Base-by-base conservation (phyloP, 2,797 vertebrate genomes). In the Halcyon smyrnensis region DNA sequence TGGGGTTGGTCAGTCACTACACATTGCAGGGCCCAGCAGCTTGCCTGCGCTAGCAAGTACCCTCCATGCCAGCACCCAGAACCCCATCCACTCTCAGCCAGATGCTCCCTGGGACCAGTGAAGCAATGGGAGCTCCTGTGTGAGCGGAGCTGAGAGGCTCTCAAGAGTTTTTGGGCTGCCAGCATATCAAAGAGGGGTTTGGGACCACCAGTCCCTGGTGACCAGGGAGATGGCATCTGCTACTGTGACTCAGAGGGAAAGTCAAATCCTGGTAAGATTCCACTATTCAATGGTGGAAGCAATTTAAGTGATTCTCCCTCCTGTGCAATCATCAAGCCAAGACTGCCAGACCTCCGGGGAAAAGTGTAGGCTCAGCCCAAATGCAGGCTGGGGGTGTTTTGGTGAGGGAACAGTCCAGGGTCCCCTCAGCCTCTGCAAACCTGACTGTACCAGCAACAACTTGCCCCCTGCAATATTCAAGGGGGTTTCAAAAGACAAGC, bases 251-350 rank as follows among this genome's bases (percentile, higher is more conserved):
- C 3, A 1, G 63, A 54, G 37, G 12, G 37, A 21, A 82, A 95
- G 67, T 15, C 54, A 89, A 3, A n/a, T 18, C 32, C 59, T 19
- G 43, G 0, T 18, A 68, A 78, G 78, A 28, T 3, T 36, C 46
- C 3, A 0, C 28, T 63, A 0, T 69, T 62, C 37, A 34, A 27
- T 0, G 0, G 17, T 36, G 53, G 56, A 34, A 57, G 86, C 2
- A 60, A 59, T 59, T 59, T 7, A 3, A 56, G 53, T 15, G 43
- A 41, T 51, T 30, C 60, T 87, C 14, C 19, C 46, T 79, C 13
- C 30, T 0, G 0, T 11, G 34, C 1, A 4, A 4, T 2, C 64
- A 27, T 7, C 57, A 76, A 51, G 25, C 48, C 39, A 43, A 48
- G 45, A 50, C 37, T 41, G 19, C 60, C 37, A 89, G 36, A 48